Evolutionary conservation across 2,888 invertebrate genomes (phyloP).

Genomic region (Hirudinaria manillensis): DNA sequence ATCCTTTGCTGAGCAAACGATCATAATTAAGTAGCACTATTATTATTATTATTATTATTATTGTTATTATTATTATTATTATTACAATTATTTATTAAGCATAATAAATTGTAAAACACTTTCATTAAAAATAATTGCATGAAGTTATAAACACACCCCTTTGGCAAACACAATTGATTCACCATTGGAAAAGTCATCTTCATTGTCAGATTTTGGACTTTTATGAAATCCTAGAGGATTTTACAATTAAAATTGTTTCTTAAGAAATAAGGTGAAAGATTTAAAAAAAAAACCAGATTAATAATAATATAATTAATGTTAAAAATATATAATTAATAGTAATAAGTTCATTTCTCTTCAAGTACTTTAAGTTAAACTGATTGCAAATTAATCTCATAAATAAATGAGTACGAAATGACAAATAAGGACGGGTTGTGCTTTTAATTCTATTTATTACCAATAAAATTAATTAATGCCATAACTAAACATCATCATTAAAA

Average conservation of each 20-base stretch:
- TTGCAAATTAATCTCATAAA: too few species aligned
- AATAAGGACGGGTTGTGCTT: too few species aligned
- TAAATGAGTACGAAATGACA: too few species aligned
- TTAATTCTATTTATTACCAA: too few species aligned
- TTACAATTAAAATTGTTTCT: background rate
- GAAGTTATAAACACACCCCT: background rate
- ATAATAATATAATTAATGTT: background rate
- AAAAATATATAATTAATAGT: too few species aligned
- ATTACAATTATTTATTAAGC: too few species aligned
- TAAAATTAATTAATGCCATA: too few species aligned
- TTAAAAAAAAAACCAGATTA: background rate
- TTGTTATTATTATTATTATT: too few species aligned
- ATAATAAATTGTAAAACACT: too few species aligned
- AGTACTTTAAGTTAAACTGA: too few species aligned
- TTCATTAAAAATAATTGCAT: background rate
- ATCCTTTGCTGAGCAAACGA: conserved; percentile 40
- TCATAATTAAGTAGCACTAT: conserved; percentile 3
- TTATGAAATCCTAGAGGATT: conserved; percentile 47
- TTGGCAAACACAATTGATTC: conserved; percentile 16
- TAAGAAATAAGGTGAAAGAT: background rate
- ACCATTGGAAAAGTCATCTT: conserved; percentile 51
- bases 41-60: background rate
- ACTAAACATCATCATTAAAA: too few species aligned
- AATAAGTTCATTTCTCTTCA: too few species aligned
- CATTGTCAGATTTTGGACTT: conserved; percentile 51